Percentiles rank a stretch among this genome's conserved stretches.
Conservation (phyloP, 2,888 invertebrate genomes). For the Tillus elongatus region DNA sequence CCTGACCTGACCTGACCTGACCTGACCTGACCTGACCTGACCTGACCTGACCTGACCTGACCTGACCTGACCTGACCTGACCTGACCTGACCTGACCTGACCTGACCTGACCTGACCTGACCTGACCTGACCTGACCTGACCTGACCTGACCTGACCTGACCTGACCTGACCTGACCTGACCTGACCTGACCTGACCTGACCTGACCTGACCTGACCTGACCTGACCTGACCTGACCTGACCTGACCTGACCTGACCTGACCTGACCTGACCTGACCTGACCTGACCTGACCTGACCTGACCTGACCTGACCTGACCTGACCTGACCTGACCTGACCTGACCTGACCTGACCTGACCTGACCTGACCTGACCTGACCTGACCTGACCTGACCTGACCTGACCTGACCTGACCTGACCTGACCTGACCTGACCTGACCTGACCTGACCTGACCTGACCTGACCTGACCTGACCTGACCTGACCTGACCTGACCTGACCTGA, state of each 20-base stretch:
- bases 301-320: slow-evolving; percentile 4
- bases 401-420: slow-evolving; percentile 4
- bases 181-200: slow-evolving; percentile 4
- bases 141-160: slow-evolving; percentile 4
- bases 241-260: slow-evolving; percentile 4
- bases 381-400: slow-evolving; percentile 4
- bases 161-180: slow-evolving; percentile 4
- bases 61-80: slow-evolving; percentile 4
- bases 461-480: slow-evolving; percentile 4
- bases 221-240: slow-evolving; percentile 4
- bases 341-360: slow-evolving; percentile 4
- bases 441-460: slow-evolving; percentile 4
- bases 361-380: slow-evolving; percentile 4
- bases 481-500: slow-evolving; percentile 4
- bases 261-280: slow-evolving; percentile 4
- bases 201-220: slow-evolving; percentile 4
- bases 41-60: slow-evolving; percentile 4
- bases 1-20: slow-evolving; percentile 4
- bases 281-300: slow-evolving; percentile 4
- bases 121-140: slow-evolving; percentile 4
- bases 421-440: slow-evolving; percentile 4
- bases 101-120: slow-evolving; percentile 4
- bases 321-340: slow-evolving; percentile 4
- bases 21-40: slow-evolving; percentile 4
- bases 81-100: slow-evolving; percentile 4